A percentile compares a stretch with the other conserved stretches of the same genome.
Evolutionary conservation across 2,888 invertebrate species (phyloP).

Genomic region (Colletes collaris): DNA sequence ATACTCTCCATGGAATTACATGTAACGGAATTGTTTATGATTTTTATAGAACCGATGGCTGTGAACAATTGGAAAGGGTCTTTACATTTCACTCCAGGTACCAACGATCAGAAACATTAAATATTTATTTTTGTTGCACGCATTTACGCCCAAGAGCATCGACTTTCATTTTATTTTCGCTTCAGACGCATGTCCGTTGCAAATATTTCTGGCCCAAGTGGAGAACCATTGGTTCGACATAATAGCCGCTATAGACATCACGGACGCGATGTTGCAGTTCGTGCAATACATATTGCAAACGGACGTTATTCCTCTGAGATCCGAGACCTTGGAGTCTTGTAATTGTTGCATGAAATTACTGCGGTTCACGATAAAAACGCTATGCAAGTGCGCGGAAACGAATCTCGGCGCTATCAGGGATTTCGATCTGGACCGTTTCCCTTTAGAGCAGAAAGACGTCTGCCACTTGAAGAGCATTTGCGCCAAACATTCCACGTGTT

Average conservation of each 20-base stretch:
- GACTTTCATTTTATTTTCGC: slow-evolving; percentile 12
- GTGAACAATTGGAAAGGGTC: slow-evolving; percentile 72
- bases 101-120: neutral
- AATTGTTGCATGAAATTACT: slow-evolving; percentile 75
- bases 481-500: slow-evolving; percentile 31
- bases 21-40: slow-evolving; percentile 5
- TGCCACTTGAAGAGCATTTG: slow-evolving; percentile 60
- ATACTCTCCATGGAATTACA: slow-evolving; percentile 1
- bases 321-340: slow-evolving; percentile 70
- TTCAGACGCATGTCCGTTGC: slow-evolving; percentile 77
- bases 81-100: slow-evolving; percentile 76
- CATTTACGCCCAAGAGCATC: neutral
- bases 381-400: slow-evolving; percentile 74
- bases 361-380: slow-evolving; percentile 72
- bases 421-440: slow-evolving; percentile 11
- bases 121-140: neutral
- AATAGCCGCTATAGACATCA: slow-evolving; percentile 71
- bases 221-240: slow-evolving; percentile 75
- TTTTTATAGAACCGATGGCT: slow-evolving; percentile 62
- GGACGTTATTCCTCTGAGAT: slow-evolving; percentile 70
- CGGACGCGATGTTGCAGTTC: slow-evolving; percentile 71
- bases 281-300: slow-evolving; percentile 70
- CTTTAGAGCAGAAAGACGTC: neutral
- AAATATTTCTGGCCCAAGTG: slow-evolving; percentile 76
- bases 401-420: slow-evolving; percentile 51